These are phyloP conservation scores for Phymatocera aterrima DNA, from an alignment of 2,888 invertebrate genomes.

Conservation along the genomic window DNA sequence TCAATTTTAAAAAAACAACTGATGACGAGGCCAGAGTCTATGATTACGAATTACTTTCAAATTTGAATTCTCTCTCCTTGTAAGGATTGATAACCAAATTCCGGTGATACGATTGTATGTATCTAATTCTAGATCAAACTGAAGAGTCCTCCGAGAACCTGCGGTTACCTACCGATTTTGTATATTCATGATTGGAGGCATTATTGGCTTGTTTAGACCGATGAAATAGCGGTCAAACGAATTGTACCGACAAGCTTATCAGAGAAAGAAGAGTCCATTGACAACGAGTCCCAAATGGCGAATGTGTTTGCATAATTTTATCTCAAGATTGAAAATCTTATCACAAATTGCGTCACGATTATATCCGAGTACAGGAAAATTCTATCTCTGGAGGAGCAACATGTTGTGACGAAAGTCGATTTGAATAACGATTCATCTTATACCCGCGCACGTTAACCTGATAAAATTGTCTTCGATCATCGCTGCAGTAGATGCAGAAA, in stretches of 20 bases:
- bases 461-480: too few species aligned
- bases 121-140: conserved; percentile 33
- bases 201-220: too few species aligned
- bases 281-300: not conserved
- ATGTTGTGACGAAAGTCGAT: too few species aligned
- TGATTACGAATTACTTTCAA: conserved; percentile 4
- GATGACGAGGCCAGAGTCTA: conserved; percentile 21
- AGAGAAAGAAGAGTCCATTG: not conserved
- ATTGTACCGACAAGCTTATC: not conserved
- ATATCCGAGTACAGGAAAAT: too few species aligned
- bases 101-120: too few species aligned
- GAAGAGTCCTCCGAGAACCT: not conserved
- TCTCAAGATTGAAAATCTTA: not conserved
- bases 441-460: too few species aligned
- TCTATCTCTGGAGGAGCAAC: too few species aligned
- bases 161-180: too few species aligned
- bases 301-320: not conserved
- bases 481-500: too few species aligned
- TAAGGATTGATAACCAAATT: conserved; percentile 24
- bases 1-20: conserved; percentile 27
- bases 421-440: too few species aligned
- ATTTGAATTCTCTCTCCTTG: conserved; percentile 21
- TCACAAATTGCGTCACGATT: not conserved
- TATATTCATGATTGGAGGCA: too few species aligned
- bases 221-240: not conserved